A percentile compares a stretch with the other conserved stretches of the same genome.
These are phyloP conservation scores for Eretmocerus hayati DNA, from an alignment of 2,888 invertebrate genomes.

Conservation along the genomic window DNA sequence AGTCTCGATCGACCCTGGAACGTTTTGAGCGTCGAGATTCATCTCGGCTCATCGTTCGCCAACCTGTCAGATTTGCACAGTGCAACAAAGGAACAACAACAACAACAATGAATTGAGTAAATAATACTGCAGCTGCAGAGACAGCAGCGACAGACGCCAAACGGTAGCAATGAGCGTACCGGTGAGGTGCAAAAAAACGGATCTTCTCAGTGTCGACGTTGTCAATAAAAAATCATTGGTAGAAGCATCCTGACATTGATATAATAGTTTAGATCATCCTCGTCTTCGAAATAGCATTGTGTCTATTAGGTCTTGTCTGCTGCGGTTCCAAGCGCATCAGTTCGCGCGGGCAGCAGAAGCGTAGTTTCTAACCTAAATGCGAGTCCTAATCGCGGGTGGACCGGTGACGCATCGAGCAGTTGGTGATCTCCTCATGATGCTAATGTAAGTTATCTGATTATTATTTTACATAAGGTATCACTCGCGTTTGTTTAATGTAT, in stretches of 20 bases:
- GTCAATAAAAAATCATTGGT: too few relatives aligned
- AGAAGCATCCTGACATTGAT: neutral
- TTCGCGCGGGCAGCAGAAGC: conserved; percentile 6
- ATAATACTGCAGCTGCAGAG: neutral
- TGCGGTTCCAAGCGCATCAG: neutral
- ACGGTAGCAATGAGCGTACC: neutral
- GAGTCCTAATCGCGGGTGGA: neutral
- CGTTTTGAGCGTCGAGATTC: conserved; percentile 23
- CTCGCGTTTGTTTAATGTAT: too few relatives aligned
- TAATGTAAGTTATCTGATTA: too few relatives aligned
- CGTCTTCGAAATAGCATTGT: too few relatives aligned
- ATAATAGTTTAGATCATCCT: too few relatives aligned
- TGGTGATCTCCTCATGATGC: too few relatives aligned
- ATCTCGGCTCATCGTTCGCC: conserved; percentile 21
- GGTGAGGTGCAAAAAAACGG: neutral
- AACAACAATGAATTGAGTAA: neutral
- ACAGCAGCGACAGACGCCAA: conserved; percentile 2
- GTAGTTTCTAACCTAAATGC: conserved; percentile 16
- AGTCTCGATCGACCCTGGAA: conserved; percentile 48
- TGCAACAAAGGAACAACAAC: neutral
- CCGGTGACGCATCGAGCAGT: neutral
- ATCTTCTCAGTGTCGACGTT: too few relatives aligned
- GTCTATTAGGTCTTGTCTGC: too few relatives aligned
- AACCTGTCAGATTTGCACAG: conserved; percentile 2
- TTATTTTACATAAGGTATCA: too few relatives aligned